A percentile compares a stretch with the other conserved stretches of the same genome.
phyloP scores from a whole-genome alignment of 2,888 invertebrate genomes.

The Aricia artaxerxes region DNA sequence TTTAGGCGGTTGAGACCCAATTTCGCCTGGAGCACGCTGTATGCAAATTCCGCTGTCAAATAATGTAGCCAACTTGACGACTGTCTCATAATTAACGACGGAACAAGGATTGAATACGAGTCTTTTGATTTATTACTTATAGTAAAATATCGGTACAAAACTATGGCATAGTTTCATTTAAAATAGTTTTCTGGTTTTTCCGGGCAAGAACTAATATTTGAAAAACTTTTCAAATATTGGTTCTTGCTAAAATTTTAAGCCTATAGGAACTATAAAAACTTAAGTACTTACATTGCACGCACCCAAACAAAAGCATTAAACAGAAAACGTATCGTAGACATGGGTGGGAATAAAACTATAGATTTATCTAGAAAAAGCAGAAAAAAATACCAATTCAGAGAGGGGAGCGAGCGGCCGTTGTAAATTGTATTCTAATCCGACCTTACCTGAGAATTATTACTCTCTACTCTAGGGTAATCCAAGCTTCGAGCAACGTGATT shows the following conservation, averaged over 20 bases:
- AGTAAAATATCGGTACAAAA: too few species aligned
- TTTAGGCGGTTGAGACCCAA: constrained; percentile 30
- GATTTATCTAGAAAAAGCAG: not conserved
- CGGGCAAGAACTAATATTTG: too few species aligned
- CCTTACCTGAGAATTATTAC: constrained; percentile 15
- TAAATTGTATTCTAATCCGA: constrained; percentile 7
- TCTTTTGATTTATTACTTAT: too few species aligned
- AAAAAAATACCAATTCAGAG: not conserved
- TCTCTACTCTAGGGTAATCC: not conserved
- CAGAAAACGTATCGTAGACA: too few species aligned
- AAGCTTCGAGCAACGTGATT: constrained; percentile 10
- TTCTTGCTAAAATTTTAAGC: too few species aligned
- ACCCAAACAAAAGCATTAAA: too few species aligned
- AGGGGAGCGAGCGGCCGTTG: not conserved
- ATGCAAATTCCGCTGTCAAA: constrained; percentile 34
- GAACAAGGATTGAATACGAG: too few species aligned
- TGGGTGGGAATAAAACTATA: not conserved
- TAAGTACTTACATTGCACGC: too few species aligned
- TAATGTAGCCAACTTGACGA: constrained; percentile 17
- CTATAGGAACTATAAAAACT: too few species aligned
- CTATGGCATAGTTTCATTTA: too few species aligned
- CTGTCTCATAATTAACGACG: constrained; percentile 1
- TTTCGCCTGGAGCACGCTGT: constrained; percentile 31
- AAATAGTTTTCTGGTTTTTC: too few species aligned
- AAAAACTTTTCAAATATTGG: too few species aligned